A percentile compares a stretch with the other conserved stretches of the same genome.
phyloP scores from a whole-genome alignment of 2,113 vertebrate species.

The Nothobranchius furzeri region DNA sequence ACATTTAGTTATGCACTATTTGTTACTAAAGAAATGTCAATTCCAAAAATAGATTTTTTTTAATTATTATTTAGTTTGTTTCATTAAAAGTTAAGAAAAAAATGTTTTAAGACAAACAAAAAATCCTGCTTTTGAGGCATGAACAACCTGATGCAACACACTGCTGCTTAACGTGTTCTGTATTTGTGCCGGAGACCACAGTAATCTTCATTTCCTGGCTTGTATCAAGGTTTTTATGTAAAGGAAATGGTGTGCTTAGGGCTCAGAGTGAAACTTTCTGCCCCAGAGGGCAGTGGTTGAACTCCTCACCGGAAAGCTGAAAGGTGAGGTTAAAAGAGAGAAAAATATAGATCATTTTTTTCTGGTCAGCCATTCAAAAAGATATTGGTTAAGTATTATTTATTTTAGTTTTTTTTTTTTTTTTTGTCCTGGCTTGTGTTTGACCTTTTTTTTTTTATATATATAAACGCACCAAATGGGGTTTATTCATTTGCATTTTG shows the following conservation, averaged over 20 bases:
- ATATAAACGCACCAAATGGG: no score
- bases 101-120: no score
- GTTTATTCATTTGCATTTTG: neutral
- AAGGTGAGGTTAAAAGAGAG: constrained; percentile 2
- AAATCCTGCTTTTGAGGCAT: neutral
- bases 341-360: neutral
- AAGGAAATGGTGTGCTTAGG: constrained; percentile 25
- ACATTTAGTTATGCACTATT: no score
- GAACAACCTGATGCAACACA: neutral
- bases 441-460: no score
- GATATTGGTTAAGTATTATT: neutral
- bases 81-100: no score
- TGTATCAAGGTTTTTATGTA: constrained; percentile 31
- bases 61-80: no score
- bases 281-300: neutral
- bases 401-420: no score
- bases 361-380: neutral
- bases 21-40: no score
- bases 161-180: constrained; percentile 8
- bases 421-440: neutral
- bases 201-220: constrained; percentile 44
- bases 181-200: constrained; percentile 28
- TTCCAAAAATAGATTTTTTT: no score
- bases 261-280: constrained; percentile 23
- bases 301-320: constrained; percentile 16